Conservation (phyloP, 2,797 vertebrate species). For the Cuniculus paca region DNA sequence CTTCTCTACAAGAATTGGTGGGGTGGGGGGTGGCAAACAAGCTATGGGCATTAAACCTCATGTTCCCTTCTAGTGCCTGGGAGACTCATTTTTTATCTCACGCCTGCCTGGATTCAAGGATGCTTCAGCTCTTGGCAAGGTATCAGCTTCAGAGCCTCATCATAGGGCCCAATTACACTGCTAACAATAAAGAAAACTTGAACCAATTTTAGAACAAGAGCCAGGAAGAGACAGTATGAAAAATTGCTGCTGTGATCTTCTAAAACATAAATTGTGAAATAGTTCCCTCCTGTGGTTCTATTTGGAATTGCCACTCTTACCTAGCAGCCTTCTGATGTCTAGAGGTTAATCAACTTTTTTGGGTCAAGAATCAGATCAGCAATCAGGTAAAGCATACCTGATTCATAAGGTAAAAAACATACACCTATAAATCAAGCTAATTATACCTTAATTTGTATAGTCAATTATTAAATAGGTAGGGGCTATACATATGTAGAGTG, state of each 20-base stretch:
- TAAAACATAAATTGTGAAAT: conserved; percentile 67
- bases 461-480: neutral
- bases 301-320: neutral
- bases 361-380: neutral
- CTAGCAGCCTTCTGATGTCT: neutral
- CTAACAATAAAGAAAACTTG: conserved; percentile 56
- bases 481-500: neutral
- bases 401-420: neutral
- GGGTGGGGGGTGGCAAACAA: neutral
- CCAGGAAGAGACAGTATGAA: neutral
- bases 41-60: neutral
- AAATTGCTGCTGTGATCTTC: neutral
- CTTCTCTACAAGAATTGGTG: neutral
- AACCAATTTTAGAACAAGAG: conserved; percentile 71
- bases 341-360: neutral
- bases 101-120: conserved; percentile 14
- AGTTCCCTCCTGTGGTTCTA: conserved; percentile 63
- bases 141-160: conserved; percentile 21
- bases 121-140: neutral
- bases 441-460: neutral
- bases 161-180: conserved; percentile 45
- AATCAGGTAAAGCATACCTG: neutral
- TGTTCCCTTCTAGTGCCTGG: neutral
- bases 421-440: neutral
- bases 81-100: conserved; percentile 19